Evolutionary conservation across 2,888 invertebrate species (phyloP), one percentile per base, ranked within the genome.

Genomic region (Thalpophila matura): DNA sequence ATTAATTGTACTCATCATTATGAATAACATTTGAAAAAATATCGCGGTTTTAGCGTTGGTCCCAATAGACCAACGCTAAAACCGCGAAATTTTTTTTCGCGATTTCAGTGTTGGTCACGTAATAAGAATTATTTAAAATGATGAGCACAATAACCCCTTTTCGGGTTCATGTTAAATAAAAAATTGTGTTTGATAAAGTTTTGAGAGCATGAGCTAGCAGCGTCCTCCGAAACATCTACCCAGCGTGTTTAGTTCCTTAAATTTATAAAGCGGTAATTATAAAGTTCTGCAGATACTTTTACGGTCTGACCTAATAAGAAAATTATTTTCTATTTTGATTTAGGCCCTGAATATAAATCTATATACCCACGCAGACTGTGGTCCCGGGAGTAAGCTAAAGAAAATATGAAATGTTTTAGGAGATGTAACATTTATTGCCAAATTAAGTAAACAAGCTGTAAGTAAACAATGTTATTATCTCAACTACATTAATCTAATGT

Each of bases 311-410:
- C 18, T 29, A 29, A 38, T 29, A 45, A 24, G 4, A 46, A 4
- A 38, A 45, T 29, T 29, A 24, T 37, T 42, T 45, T 38, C 33
- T 62, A 38, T 9, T 33, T 14, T 33, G 33, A 62, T 31, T 51
- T 3, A 14, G 7, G 31, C 2, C 29, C 4, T 10, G 33, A 47
- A 64, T 33, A 22, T 64, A 29, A 63, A 64, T 29, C 14, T 24
- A 4, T 4, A n/a, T n/a, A 1, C 33, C 47, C 31, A 49, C 29
- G 16, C 35, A 6, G 6, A 26, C 10, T 24, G 29, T 46, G 33
- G n/a, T n/a, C n/a, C n/a, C n/a, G n/a, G 18, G 46, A 56, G 43
- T 35, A 14, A 26, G 6, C 14, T 33, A 33, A 64, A 46, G 7
- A 35, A 35, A 31, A 56, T 16, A 40, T 40, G n/a, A n/a, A 47